Conservation (phyloP, 2,113 vertebrate genomes). For the Panthera leo region DNA sequence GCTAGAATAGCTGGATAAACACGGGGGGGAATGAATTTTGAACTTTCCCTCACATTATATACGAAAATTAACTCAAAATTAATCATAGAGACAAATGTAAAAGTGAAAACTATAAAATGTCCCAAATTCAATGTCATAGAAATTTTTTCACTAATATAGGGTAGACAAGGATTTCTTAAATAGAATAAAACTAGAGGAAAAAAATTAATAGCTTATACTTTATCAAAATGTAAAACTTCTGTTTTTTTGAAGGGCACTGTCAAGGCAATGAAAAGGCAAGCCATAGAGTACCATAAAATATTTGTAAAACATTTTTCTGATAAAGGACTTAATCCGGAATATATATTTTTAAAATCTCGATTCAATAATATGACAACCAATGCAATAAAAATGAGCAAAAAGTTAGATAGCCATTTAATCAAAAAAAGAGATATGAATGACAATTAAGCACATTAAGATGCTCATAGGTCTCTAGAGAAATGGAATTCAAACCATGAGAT, state of each 20-base stretch:
- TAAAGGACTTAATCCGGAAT: neutral
- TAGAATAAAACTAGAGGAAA: neutral
- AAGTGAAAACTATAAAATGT: neutral
- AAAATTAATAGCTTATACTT: neutral
- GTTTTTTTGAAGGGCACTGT: neutral
- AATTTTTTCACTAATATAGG: neutral
- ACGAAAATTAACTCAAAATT: neutral
- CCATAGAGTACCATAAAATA: neutral
- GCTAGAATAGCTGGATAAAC: neutral
- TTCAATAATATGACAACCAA: neutral
- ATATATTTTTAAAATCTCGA: neutral
- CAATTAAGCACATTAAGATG: neutral
- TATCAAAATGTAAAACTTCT: neutral
- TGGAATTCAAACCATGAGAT: neutral
- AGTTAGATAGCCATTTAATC: neutral
- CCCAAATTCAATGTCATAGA: neutral
- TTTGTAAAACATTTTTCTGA: neutral
- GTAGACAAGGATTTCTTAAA: neutral
- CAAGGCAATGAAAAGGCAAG: neutral
- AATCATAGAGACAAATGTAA: neutral
- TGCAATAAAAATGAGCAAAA: neutral
- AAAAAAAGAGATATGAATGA: neutral
- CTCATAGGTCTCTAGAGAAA: neutral
- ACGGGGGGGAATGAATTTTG: neutral
- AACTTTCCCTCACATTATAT: neutral